Evolutionary conservation across 37 sponge, comb jelly and placozoan species (phyloP), one percentile per base, ranked within the genome.

Genomic region (Hexactinellida sp.): DNA sequence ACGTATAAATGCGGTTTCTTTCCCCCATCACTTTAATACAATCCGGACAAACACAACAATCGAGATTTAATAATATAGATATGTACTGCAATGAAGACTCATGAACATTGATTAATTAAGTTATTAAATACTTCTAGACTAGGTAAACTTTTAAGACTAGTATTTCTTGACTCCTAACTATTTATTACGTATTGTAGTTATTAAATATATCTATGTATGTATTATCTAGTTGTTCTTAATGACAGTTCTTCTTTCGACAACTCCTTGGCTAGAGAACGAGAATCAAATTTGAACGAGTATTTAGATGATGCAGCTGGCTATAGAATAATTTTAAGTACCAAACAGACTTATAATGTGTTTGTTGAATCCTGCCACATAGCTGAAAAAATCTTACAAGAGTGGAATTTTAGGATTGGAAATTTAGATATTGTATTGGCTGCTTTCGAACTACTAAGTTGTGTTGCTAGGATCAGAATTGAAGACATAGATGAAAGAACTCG

Each of bases 171-270:
- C 9, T 19, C 16, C 13, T 47, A 47, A 47, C 16, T 47, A 16
- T 63, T 63, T 5, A 63, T 21, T 63, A 63, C 30, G 34, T 63
- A 7, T 25, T 63, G 76, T 63, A 63, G 76, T n/a, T n/a, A n/a
- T n/a, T n/a, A n/a, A n/a, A n/a, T n/a, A n/a, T n/a, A n/a, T n/a
- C n/a, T n/a, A n/a, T n/a, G n/a, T n/a, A n/a, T n/a, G n/a, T n/a
- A n/a, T n/a, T n/a, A n/a, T n/a, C n/a, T n/a, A n/a, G n/a, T 63
- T 25, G 30, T 63, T 3, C 76, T 63, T 10, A 63, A 63, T 63
- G 76, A 63, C 76, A 63, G 76, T 63, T 10, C 76, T 32, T 63
- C 76, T 28, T 63, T 21, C 76, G 76, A 63, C 76, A 63, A 63
- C 34, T 63, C 76, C 21, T 63, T 63, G 30, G 76, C 76, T 63